phyloP scores from a whole-genome alignment of 2,113 vertebrate genomes.

The Phainopepla nitens region DNA sequence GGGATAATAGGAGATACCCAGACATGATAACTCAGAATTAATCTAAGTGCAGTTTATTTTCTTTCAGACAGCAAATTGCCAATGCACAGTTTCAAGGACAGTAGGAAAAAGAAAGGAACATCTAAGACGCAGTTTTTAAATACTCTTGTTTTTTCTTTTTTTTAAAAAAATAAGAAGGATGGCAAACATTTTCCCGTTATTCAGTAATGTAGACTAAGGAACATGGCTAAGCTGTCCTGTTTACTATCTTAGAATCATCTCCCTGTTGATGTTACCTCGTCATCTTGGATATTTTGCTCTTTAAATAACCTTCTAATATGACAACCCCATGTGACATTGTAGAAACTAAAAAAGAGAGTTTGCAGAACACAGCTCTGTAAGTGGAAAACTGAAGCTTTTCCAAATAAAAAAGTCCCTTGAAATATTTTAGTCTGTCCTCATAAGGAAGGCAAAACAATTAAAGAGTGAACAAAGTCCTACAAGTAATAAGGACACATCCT shows the following conservation, averaged over 20 bases:
- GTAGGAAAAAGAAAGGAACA: background rate
- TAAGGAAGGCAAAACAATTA: background rate
- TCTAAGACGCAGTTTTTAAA: background rate
- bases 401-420: background rate
- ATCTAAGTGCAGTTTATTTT: background rate
- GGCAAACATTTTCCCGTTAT: background rate
- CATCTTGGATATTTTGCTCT: background rate
- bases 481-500: background rate
- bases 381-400: background rate
- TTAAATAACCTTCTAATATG: background rate
- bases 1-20: background rate
- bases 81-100: background rate
- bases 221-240: background rate
- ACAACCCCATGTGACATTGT: background rate
- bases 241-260: background rate
- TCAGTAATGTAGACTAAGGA: background rate
- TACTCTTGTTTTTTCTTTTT: rapidly evolving
- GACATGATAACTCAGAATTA: background rate
- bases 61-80: background rate
- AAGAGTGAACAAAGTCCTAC: background rate
- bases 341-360: background rate
- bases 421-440: background rate
- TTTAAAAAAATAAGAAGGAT: background rate
- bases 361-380: background rate
- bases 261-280: background rate